These are phyloP conservation scores for Sciaenops ocellatus DNA, from an alignment of 2,797 vertebrate genomes.

Conservation along the genomic window DNA sequence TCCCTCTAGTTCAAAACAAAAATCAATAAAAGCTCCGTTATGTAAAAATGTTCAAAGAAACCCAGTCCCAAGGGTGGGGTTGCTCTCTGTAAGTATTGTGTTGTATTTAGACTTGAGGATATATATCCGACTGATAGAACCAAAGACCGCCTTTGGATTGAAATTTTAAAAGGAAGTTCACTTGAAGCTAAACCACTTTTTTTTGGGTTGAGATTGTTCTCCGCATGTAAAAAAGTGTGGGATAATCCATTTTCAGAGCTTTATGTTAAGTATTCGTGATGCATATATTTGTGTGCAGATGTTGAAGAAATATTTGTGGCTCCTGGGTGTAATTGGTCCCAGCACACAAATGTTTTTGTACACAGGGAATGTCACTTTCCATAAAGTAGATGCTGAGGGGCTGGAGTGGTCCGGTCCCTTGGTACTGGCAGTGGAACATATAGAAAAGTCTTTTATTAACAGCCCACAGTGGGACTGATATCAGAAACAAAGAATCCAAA, in stretches of 20 bases:
- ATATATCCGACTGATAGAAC: constrained; percentile 43
- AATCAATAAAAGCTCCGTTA: constrained; percentile 71
- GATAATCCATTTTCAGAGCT: constrained; percentile 25
- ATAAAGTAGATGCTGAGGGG: constrained; percentile 6
- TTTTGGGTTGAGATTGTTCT: constrained; percentile 12
- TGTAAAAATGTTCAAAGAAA: constrained; percentile 78
- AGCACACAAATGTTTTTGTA: constrained; percentile 29
- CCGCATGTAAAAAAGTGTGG: neutral
- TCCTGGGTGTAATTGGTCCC: constrained; percentile 38
- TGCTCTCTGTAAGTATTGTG: constrained; percentile 40
- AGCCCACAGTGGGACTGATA: constrained; percentile 32
- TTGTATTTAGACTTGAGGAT: constrained; percentile 60
- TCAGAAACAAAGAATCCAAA: constrained; percentile 40
- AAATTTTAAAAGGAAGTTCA: constrained; percentile 29
- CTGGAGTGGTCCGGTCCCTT: constrained; percentile 7
- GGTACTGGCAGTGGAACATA: constrained; percentile 15
- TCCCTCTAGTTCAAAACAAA: constrained; percentile 71
- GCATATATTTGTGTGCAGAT: constrained; percentile 38
- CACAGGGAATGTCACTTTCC: constrained; percentile 15
- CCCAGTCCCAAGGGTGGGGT: constrained; percentile 59
- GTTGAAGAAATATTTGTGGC: constrained; percentile 13
- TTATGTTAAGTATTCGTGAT: constrained; percentile 35
- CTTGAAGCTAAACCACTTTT: constrained; percentile 30
- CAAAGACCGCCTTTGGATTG: constrained; percentile 38
- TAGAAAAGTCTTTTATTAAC: constrained; percentile 24